These are phyloP conservation scores for Eonycteris spelaea DNA, from an alignment of 2,113 vertebrate genomes.

Conservation along the genomic window DNA sequence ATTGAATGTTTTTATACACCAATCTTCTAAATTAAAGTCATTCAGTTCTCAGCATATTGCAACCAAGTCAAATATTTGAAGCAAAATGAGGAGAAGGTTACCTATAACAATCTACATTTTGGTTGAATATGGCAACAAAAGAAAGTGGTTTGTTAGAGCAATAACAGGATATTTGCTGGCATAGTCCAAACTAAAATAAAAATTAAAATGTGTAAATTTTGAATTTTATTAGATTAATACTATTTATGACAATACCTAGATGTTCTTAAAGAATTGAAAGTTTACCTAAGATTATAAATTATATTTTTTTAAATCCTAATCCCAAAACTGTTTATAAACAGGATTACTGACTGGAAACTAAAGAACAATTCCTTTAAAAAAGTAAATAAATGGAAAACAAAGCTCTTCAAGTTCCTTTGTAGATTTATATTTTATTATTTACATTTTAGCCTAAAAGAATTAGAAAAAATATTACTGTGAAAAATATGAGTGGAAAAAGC, in stretches of 20 bases:
- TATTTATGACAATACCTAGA: background rate
- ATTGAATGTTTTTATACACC: slow-evolving; percentile 52
- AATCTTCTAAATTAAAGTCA: slow-evolving; percentile 69
- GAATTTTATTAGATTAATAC: background rate
- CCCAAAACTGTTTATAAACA: slow-evolving; percentile 1
- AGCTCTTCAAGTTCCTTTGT: background rate
- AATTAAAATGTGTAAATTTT: background rate
- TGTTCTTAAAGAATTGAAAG: background rate
- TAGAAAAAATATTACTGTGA: background rate
- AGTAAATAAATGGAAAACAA: slow-evolving; percentile 7
- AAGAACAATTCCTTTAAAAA: background rate
- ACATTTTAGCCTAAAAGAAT: slow-evolving; percentile 34
- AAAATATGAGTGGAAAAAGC: slow-evolving; percentile 12
- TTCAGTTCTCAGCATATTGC: slow-evolving; percentile 62
- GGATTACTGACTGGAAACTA: background rate
- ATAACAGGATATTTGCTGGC: background rate
- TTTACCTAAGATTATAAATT: background rate
- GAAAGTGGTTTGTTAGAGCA: background rate
- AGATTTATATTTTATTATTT: background rate
- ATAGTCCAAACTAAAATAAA: slow-evolving; percentile 19
- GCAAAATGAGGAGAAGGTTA: slow-evolving; percentile 44
- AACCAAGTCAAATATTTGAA: slow-evolving; percentile 61
- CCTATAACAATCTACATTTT: slow-evolving; percentile 17
- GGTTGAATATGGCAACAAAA: slow-evolving; percentile 5
- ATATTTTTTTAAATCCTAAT: background rate